These are phyloP conservation scores for Cyphomyrus discorhynchus DNA, from an alignment of 2,113 vertebrate species.

Conservation along the genomic window DNA sequence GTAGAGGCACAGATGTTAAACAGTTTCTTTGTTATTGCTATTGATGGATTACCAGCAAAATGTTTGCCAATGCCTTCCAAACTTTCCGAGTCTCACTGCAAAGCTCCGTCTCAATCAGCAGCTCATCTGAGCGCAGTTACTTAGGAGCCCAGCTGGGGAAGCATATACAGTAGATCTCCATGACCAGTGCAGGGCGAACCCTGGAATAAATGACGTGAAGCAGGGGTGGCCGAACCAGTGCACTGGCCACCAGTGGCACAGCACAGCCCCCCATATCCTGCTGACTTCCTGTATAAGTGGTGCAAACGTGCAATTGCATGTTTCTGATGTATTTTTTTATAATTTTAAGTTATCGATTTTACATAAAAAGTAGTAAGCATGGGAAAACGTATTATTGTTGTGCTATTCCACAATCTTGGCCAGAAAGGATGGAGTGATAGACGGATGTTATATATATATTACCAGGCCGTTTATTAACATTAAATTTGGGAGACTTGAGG, in stretches of 20 bases:
- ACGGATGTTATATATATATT: neutral
- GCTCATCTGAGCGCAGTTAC: neutral
- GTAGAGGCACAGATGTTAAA: neutral
- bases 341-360: neutral
- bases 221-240: neutral
- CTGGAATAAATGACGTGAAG: neutral
- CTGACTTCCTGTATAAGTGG: neutral
- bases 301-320: neutral
- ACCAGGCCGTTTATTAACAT: neutral
- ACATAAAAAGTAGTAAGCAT: neutral
- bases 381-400: neutral
- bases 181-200: neutral
- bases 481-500: neutral
- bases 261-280: neutral
- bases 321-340: neutral
- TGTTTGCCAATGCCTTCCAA: neutral
- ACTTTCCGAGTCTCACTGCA: neutral
- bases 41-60: neutral
- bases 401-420: neutral
- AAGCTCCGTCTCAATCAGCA: neutral
- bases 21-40: neutral
- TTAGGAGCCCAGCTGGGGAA: neutral
- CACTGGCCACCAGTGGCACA: neutral
- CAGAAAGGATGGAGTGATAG: neutral
- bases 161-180: neutral